Base-by-base conservation (phyloP, 2,113 vertebrate species). In the Heterotilapia buettikoferi region DNA sequence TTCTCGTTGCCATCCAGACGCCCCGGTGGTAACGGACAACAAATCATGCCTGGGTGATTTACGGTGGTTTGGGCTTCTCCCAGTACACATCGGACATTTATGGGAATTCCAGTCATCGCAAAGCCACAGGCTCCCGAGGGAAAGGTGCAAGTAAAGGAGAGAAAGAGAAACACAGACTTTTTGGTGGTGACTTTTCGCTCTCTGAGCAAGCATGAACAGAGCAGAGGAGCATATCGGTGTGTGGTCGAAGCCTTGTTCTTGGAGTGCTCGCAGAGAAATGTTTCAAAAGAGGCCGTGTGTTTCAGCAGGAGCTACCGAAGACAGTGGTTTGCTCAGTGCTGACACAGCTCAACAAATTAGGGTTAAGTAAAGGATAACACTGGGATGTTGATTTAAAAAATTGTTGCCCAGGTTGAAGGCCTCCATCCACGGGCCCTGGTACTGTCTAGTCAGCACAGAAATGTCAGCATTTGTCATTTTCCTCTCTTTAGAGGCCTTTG, bases 61-160 rank as follows among this genome's bases (percentile, higher is more conserved):
- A 90, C 19, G 19, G 84, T 1, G 63, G 47, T 92, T 88, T 82
- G 40, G 71, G 80, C 89, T 66, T 90, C 78, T 31, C 78, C 56
- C 68, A 8, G 66, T 19, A 73, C 66, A 83, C 45, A 56, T 89
- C 6, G 18, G 88, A 90, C 88, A 45, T 94, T 95, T 94, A 94
- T 93, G 88, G 84, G 91, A 93, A 93, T 94, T 94, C 91, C 93
- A 89, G 40, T 87, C 82, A 83, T 91, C 16, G 9, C 82, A 80
- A 87, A 91, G 84, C 93, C 90, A 12, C 90, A 86, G 63, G 56
- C 56, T 92, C 92, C 80, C 40, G 1, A 10, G 80, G 79, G 89
- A 68, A 91, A 84, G 68, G 63, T 63, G 71, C 38, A 16, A 91
- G 76, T 82, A 45, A 82, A 36, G 52, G 50, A 68, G 86, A 86